These are phyloP conservation scores for Zaprionus davidi DNA, from an alignment of 1,140 invertebrate genomes.

Conservation along the genomic window DNA sequence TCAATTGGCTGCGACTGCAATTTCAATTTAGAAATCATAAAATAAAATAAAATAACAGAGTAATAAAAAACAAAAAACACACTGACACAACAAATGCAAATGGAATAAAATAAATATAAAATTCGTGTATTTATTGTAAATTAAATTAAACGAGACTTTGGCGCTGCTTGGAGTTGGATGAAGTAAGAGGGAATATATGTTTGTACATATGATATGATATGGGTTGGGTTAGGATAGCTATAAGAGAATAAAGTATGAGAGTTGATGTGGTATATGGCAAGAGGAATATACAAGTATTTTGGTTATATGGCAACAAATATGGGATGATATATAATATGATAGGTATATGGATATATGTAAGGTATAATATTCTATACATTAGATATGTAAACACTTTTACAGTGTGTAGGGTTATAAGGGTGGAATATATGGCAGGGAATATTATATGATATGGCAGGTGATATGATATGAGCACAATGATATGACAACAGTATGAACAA, in stretches of 20 bases:
- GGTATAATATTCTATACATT: neutral
- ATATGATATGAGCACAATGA: neutral
- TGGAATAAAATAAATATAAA: conserved; percentile 22
- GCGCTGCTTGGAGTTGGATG: neutral
- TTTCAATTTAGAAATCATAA: conserved; percentile 73
- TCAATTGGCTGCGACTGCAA: conserved; percentile 71
- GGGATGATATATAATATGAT: neutral
- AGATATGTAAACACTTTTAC: neutral
- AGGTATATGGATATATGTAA: neutral
- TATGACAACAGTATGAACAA: too few relatives aligned
- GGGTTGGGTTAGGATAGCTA: neutral
- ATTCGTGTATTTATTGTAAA: conserved; percentile 54
- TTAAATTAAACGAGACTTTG: conserved; percentile 59
- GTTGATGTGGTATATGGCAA: neutral
- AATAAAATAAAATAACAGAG: conserved; percentile 37
- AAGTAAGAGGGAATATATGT: neutral
- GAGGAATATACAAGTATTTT: neutral
- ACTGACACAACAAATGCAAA: neutral
- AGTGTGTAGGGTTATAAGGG: too few relatives aligned
- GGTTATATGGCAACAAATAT: too few relatives aligned
- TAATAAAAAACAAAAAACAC: neutral
- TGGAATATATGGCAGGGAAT: neutral
- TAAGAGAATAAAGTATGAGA: neutral
- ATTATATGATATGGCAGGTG: neutral
- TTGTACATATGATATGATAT: neutral